Evolutionary conservation across 2,797 vertebrate species (phyloP).

Genomic region (Sebastes hubbsi): DNA sequence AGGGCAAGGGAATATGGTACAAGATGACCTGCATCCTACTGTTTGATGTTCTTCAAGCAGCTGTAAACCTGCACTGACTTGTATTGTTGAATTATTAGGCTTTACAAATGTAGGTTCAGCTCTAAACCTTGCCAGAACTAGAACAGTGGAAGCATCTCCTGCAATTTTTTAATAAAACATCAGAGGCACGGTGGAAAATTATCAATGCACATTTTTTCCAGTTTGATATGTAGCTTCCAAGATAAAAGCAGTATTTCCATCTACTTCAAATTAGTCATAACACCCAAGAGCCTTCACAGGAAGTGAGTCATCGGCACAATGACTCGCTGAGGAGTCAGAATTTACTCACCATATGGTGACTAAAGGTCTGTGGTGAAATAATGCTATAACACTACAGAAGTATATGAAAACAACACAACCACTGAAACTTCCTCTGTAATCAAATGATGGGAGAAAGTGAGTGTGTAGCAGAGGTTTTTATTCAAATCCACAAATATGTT

Average conservation of each 20-base stretch:
- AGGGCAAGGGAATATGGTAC: not conserved
- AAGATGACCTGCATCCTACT: not conserved
- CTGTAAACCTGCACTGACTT: not conserved
- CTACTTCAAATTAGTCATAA: conserved; percentile 37
- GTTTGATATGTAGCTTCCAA: not conserved
- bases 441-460: conserved; percentile 47
- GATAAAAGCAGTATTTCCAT: conserved; percentile 9
- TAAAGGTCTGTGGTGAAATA: conserved; percentile 31
- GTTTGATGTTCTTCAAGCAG: not conserved
- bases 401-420: not conserved
- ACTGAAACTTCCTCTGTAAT: conserved; percentile 8
- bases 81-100: not conserved
- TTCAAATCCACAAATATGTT: conserved; percentile 49
- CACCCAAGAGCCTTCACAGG: conserved; percentile 21
- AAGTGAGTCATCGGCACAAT: conserved; percentile 47
- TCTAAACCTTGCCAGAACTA: not conserved
- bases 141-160: not conserved
- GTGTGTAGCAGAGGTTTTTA: conserved; percentile 18
- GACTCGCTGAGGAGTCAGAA: conserved; percentile 36
- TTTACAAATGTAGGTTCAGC: not conserved
- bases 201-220: not conserved
- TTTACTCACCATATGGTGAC: conserved; percentile 11
- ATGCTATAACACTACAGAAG: not conserved
- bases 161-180: not conserved
- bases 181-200: not conserved